phyloP scores from a whole-genome alignment of 2,888 invertebrate genomes.

The Drosophila sordidapex region DNA sequence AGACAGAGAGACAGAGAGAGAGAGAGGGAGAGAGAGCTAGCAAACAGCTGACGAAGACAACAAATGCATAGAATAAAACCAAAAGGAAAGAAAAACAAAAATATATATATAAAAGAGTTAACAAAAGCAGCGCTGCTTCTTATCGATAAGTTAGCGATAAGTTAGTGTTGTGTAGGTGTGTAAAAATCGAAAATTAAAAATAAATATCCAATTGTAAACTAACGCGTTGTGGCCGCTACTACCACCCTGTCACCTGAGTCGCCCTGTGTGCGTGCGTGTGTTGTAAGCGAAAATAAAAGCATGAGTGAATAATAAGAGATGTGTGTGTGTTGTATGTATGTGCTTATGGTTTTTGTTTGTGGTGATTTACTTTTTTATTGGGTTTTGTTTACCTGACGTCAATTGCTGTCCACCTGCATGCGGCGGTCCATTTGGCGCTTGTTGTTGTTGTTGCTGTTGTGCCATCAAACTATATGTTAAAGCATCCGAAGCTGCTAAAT shows the following conservation, averaged over 20 bases:
- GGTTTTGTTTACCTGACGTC: constrained; percentile 76
- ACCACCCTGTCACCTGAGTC: constrained; percentile 29
- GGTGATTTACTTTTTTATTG: constrained; percentile 17
- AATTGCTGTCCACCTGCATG: constrained; percentile 80
- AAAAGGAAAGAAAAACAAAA: constrained; percentile 17
- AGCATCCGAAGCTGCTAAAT: constrained; percentile 83
- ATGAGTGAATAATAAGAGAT: constrained; percentile 6
- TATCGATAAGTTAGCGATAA: constrained; percentile 32
- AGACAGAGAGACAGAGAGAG: constrained; percentile 4
- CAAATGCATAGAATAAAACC: constrained; percentile 20
- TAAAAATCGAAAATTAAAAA: constrained; percentile 14
- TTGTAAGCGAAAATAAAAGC: background rate
- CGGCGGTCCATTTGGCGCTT: constrained; percentile 82
- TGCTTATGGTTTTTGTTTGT: constrained; percentile 23
- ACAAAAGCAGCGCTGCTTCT: constrained; percentile 5
- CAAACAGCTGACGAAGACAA: constrained; percentile 26
- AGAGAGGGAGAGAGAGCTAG: background rate
- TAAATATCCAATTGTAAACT: constrained; percentile 5
- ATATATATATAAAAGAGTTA: constrained; percentile 20
- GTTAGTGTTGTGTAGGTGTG: constrained; percentile 5
- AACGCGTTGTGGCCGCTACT: constrained; percentile 12
- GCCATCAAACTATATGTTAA: constrained; percentile 85
- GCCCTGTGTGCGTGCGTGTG: constrained; percentile 38
- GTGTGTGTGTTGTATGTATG: constrained; percentile 8
- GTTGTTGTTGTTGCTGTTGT: constrained; percentile 74